phyloP scores from a whole-genome alignment of 2,888 invertebrate species.

The Agrenia bidenticulata region DNA sequence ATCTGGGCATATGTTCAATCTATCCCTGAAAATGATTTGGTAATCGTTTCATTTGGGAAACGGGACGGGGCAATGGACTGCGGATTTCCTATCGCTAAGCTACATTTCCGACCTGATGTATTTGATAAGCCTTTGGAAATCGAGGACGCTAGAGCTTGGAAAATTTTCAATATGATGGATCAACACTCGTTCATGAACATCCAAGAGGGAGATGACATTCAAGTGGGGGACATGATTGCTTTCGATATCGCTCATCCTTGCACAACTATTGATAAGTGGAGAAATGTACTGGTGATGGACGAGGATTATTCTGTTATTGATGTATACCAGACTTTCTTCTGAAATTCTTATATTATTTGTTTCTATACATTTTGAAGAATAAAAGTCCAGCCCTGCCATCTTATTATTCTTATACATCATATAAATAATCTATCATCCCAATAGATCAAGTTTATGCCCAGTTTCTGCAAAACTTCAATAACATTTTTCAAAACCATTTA shows the following conservation, averaged over 20 bases:
- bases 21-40: constrained; percentile 36
- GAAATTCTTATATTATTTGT: no score
- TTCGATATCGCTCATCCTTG: constrained; percentile 48
- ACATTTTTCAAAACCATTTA: no score
- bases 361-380: no score
- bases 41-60: constrained; percentile 42
- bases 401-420: no score
- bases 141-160: constrained; percentile 26
- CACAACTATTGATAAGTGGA: constrained; percentile 47
- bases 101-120: constrained; percentile 29
- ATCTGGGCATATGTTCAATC: constrained; percentile 48
- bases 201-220: constrained; percentile 28
- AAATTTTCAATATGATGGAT: constrained; percentile 46
- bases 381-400: no score
- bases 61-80: constrained; percentile 39
- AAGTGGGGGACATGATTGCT: constrained; percentile 43
- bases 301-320: constrained; percentile 25
- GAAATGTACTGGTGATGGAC: constrained; percentile 31
- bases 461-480: no score
- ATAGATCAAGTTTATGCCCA: no score
- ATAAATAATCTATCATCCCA: no score
- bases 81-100: constrained; percentile 41
- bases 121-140: background rate
- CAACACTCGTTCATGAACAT: constrained; percentile 45
- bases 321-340: constrained; percentile 41